phyloP scores from a whole-genome alignment of 2,113 vertebrate species.

The Hemichromis elongatus region DNA sequence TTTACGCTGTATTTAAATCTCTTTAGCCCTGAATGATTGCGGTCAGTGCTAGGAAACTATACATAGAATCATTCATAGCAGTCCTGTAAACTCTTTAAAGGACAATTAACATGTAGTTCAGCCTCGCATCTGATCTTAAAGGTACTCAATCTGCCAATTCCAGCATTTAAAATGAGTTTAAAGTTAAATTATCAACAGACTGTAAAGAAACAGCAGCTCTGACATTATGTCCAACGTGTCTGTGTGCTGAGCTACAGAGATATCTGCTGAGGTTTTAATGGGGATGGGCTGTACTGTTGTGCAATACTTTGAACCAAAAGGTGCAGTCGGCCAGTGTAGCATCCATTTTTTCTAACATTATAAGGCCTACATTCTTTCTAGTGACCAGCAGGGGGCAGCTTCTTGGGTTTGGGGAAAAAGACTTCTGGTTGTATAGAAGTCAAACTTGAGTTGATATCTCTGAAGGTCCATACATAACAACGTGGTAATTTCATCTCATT shows the following conservation, averaged over 20 bases:
- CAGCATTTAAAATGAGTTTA: background rate
- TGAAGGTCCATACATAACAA: background rate
- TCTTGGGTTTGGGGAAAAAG: background rate
- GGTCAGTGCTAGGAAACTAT: conserved; percentile 21
- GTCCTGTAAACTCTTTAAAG: background rate
- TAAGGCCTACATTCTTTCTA: background rate
- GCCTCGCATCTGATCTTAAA: background rate
- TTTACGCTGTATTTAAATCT: conserved; percentile 56
- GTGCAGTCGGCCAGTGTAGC: background rate
- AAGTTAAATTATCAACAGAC: background rate
- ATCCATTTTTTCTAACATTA: background rate
- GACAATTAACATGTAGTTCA: background rate
- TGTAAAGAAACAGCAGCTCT: background rate
- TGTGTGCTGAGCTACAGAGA: background rate
- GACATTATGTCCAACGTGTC: background rate
- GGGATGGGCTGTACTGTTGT: background rate
- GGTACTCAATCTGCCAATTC: background rate
- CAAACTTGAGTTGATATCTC: background rate
- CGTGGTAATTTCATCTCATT: background rate
- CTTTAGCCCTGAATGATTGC: conserved; percentile 5
- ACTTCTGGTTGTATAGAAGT: background rate
- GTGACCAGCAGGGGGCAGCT: background rate
- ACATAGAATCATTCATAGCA: conserved; percentile 1
- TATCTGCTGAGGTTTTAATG: background rate
- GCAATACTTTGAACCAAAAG: background rate